Evolutionary conservation across 2,113 vertebrate species (phyloP), one percentile per base, ranked within the genome.

Genomic region (Plecturocebus donacophilus): DNA sequence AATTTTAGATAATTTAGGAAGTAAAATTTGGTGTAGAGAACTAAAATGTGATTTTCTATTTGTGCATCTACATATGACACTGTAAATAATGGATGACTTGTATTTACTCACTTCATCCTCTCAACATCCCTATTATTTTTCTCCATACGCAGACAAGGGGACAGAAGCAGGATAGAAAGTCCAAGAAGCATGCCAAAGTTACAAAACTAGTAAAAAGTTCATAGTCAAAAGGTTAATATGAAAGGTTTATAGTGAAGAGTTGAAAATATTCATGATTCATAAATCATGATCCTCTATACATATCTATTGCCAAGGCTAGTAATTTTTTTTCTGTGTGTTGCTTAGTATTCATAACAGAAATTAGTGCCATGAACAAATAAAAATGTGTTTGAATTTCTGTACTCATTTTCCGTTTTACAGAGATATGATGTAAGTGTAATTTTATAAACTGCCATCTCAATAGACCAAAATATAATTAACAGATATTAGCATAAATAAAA

Each of bases 331-430:
- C 40, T 49, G 52, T 19, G 19, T 66, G 40, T 54, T 61, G n/a
- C 77, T 17, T 32, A 9, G 19, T 52, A 40, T 83, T 90, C 58
- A 54, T 35, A 77, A 58, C 5, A 84, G n/a, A 30, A 86, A 83
- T 87, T 19, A 79, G 32, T 13, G 11, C 20, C 30, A 91, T 61
- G 70, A 94, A 71, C 35, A 97, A 76, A 68, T 35, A 68, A 68
- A 35, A 17, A 35, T 19, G 32, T 35, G 32, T 47, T 77, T 77
- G 27, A 77, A 77, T 77, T 47, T 77, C 75, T 77, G 25, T 14
- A 70, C n/a, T 58, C 11, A 38, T 95, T 87, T 95, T 86, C 27
- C 20, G 38, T 82, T 83, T 94, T 54, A 90, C 13, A 96, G 68
- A n/a, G 32, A 70, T 19, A 32, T 27, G 45, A 5, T 40, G 27